A percentile compares a stretch with the other conserved stretches of the same genome.
phyloP scores from a whole-genome alignment of 2,888 invertebrate genomes.

The Bellardia bayeri region DNA sequence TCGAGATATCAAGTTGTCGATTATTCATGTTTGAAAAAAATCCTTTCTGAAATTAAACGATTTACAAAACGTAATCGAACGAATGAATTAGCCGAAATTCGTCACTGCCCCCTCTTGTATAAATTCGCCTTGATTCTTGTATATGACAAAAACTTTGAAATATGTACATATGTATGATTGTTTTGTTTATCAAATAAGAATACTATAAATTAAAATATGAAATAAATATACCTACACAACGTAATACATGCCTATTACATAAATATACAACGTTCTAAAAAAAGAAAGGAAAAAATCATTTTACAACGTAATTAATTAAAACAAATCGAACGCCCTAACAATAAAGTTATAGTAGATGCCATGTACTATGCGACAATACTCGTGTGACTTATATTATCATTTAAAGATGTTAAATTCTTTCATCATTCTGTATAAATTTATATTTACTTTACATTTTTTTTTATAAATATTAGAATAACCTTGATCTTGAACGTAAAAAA shows the following conservation, averaged over 20 bases:
- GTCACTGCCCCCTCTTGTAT: no score
- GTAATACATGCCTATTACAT: constrained; percentile 11
- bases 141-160: no score
- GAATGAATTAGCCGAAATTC: no score
- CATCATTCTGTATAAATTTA: constrained; percentile 3
- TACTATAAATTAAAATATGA: no score
- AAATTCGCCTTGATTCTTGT: no score
- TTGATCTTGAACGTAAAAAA: constrained; percentile 66
- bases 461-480: constrained; percentile 52
- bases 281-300: background rate
- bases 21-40: no score
- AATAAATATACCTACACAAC: background rate
- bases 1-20: no score
- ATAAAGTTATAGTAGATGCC: background rate
- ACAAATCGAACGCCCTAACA: constrained; percentile 1
- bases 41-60: no score
- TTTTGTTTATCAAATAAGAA: no score
- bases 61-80: no score
- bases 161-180: no score
- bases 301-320: constrained; percentile 6
- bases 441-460: background rate
- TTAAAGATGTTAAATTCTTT: background rate
- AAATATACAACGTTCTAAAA: background rate
- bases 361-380: background rate
- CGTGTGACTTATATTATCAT: background rate